Conservation (phyloP, 2,888 invertebrate species). For the Osmoderma eremita region DNA sequence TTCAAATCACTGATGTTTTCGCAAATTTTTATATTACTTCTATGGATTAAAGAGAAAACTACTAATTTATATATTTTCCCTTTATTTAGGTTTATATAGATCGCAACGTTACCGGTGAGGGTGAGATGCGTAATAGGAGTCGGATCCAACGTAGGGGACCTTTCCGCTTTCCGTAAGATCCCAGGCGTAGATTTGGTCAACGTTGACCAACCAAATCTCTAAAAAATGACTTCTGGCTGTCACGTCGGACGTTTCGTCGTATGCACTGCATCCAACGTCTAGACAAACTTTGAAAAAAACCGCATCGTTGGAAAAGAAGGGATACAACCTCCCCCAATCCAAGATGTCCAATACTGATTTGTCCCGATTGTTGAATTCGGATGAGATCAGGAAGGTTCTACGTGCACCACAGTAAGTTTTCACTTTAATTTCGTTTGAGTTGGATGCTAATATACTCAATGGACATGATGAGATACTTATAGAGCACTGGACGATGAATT, state of each 20-base stretch:
- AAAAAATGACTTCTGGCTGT: slow-evolving; percentile 97
- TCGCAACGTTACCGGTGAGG: slow-evolving; percentile 96
- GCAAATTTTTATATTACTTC: too few relatives aligned
- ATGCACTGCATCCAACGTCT: slow-evolving; percentile 96
- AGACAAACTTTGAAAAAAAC: slow-evolving; percentile 84
- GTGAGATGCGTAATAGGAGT: slow-evolving; percentile 98
- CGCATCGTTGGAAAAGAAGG: slow-evolving; percentile 81
- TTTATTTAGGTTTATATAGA: slow-evolving; percentile 90
- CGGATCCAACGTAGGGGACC: slow-evolving; percentile 97
- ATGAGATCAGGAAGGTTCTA: slow-evolving; percentile 94
- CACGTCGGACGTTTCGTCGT: slow-evolving; percentile 98
- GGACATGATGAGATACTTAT: slow-evolving; percentile 56
- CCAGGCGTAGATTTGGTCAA: slow-evolving; percentile 94
- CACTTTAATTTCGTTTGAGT: too few relatives aligned
- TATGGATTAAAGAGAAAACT: too few relatives aligned
- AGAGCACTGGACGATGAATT: slow-evolving; percentile 64
- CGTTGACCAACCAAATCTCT: slow-evolving; percentile 85
- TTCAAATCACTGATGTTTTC: slow-evolving; percentile 39
- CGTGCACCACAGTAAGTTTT: slow-evolving; percentile 78
- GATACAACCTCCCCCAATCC: slow-evolving; percentile 94
- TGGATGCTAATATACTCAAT: not conserved
- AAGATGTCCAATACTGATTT: slow-evolving; percentile 99
- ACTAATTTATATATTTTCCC: too few relatives aligned
- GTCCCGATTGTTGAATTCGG: slow-evolving; percentile 89
- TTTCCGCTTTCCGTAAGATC: slow-evolving; percentile 96